These are phyloP conservation scores for Adelosebastes latens DNA, from an alignment of 2,797 vertebrate genomes.

Conservation along the genomic window DNA sequence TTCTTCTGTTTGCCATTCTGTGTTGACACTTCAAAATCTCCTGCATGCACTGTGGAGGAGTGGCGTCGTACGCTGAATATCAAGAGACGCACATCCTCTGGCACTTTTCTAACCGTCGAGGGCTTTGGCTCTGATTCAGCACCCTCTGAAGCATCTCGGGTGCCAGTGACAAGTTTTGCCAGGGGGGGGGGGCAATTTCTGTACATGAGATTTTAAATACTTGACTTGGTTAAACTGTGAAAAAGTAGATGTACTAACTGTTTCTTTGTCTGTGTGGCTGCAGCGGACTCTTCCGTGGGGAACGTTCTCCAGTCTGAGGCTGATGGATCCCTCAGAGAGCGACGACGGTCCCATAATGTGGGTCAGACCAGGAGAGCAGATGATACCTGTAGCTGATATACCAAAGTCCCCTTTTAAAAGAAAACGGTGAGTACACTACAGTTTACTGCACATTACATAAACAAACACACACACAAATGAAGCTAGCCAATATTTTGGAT, in stretches of 20 bases:
- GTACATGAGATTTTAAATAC: neutral
- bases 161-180: constrained; percentile 20
- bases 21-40: constrained; percentile 54
- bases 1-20: constrained; percentile 27
- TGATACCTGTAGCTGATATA: constrained; percentile 98
- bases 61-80: constrained; percentile 28
- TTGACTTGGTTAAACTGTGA: neutral
- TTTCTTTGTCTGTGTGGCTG: constrained; percentile 49
- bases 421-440: constrained; percentile 87
- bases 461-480: neutral
- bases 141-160: constrained; percentile 6
- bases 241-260: neutral
- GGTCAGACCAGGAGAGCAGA: constrained; percentile 98
- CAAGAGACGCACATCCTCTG: constrained; percentile 43
- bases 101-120: constrained; percentile 23
- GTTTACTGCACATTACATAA: neutral
- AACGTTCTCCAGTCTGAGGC: constrained; percentile 91
- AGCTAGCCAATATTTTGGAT: neutral
- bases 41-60: constrained; percentile 28
- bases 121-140: constrained; percentile 34
- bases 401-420: constrained; percentile 99
- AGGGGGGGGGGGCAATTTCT: neutral
- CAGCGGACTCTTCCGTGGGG: constrained; percentile 97
- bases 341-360: constrained; percentile 99
- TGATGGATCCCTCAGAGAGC: constrained; percentile 92